These are phyloP conservation scores for Aselliscus stoliczkanus DNA, from an alignment of 2,797 vertebrate species.

Conservation along the genomic window DNA sequence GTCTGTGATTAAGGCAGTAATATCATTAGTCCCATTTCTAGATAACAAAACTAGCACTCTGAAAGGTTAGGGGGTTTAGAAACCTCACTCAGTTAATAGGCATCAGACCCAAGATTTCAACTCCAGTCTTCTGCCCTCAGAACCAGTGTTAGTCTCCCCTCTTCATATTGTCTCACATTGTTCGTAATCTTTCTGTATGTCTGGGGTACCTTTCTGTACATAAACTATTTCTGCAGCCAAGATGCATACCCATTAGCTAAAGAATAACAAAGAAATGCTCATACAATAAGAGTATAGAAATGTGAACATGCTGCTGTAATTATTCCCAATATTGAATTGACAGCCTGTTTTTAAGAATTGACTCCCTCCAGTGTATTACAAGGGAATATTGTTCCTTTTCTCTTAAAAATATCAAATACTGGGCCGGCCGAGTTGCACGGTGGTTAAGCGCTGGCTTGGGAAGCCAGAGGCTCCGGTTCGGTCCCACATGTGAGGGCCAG, in stretches of 20 bases:
- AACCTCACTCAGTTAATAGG: not conserved
- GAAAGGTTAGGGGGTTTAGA: not conserved
- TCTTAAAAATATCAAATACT: not conserved
- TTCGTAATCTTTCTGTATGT: too few species aligned
- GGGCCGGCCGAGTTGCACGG: too few species aligned
- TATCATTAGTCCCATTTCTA: not conserved
- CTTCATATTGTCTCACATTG: not conserved
- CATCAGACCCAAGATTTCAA: not conserved
- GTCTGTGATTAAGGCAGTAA: not conserved
- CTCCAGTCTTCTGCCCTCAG: not conserved
- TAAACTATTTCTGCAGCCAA: not conserved
- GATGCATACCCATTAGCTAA: not conserved
- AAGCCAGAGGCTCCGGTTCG: too few species aligned
- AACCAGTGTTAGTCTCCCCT: not conserved
- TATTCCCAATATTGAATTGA: not conserved
- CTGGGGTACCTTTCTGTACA: not conserved
- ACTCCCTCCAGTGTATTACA: slow-evolving; percentile 9
- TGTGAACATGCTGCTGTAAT: slow-evolving; percentile 6
- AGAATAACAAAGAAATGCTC: slow-evolving; percentile 2
- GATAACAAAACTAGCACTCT: not conserved
- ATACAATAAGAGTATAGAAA: not conserved
- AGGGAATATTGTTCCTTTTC: not conserved
- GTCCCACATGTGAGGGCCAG: too few species aligned
- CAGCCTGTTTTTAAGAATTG: not conserved
- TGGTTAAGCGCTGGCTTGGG: too few species aligned